Evolutionary conservation across 1,140 invertebrate species (phyloP), one percentile per base, ranked within the genome.

Genomic region (Rhizoglyphus robini): DNA sequence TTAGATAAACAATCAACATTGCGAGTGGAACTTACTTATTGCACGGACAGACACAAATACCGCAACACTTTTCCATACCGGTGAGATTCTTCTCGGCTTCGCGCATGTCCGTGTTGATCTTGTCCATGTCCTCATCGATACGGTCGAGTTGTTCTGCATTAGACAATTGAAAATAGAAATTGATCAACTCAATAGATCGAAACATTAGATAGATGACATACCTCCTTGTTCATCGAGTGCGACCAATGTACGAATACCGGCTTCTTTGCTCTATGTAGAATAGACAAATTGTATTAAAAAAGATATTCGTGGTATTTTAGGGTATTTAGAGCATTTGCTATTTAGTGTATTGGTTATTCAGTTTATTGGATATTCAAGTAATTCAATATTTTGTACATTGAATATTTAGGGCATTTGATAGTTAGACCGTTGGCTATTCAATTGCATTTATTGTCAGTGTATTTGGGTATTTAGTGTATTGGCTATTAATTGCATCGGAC

Each of bases 31-130:
- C 61, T 46, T 49, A 64, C 63, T 64, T 64, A 64, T 51, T 51
- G n/a, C 67, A 68, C 4, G 64, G 64, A 63, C 67, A 68, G 13
- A 47, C 94, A 63, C 63, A 65, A 15, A 65, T 41, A 97, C 90
- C 94, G 78, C 95, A 99, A 78, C 96, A 99, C 79, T 99, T 98
- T 79, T 99, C 95, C 90, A 99, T 94, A 67, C 95, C 96, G 57
- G 93, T 96, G 65, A 99, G 81, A 81, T 98, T 97, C 76, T 99
- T 97, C 79, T 99, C 96, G 8, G 96, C 96, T 77, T 98, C 94
- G 72, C 85, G 86, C 95, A 99, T 99, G 75, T 99, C 96, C 49
- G 90, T 86, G 78, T 99, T 98, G 78, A 99, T 99, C 75, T 96
- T 90, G 78, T 98, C 95, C 91, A 99, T 96, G 30, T 94, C 96